These are phyloP conservation scores for Diplodus sargus DNA, from an alignment of 2,797 vertebrate genomes.

Conservation along the genomic window DNA sequence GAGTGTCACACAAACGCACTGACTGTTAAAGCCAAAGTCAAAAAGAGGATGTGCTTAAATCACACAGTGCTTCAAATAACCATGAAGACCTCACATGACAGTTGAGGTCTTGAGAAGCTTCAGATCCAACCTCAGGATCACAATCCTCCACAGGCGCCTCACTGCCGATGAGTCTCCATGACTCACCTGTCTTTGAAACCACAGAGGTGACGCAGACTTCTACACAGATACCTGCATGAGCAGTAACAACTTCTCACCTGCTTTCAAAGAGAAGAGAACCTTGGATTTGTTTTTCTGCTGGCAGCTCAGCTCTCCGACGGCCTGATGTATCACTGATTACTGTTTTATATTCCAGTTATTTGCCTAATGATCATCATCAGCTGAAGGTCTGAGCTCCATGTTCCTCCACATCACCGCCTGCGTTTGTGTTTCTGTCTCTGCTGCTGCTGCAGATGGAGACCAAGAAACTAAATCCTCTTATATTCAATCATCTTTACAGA, in stretches of 20 bases:
- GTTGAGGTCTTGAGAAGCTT: too few species aligned
- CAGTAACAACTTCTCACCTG: not conserved
- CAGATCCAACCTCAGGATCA: not conserved
- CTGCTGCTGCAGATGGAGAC: not conserved
- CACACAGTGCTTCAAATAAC: too few species aligned
- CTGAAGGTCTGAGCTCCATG: not conserved
- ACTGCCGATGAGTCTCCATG: too few species aligned
- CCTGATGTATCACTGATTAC: not conserved
- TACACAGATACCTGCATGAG: not conserved
- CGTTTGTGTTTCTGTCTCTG: not conserved
- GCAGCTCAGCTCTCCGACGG: not conserved
- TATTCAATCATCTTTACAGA: not conserved
- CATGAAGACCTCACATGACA: too few species aligned
- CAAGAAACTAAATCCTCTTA: not conserved
- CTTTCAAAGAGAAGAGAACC: not conserved
- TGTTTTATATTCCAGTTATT: not conserved
- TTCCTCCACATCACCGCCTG: accelerated
- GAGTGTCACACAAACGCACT: too few species aligned
- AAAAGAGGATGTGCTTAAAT: too few species aligned
- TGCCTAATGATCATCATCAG: not conserved
- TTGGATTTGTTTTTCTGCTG: not conserved
- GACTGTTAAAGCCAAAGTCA: too few species aligned
- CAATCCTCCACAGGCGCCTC: not conserved
- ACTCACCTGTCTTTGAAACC: not conserved
- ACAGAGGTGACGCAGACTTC: too few species aligned